These are phyloP conservation scores for Anorthoa munda DNA, from an alignment of 2,888 invertebrate species.

Conservation along the genomic window DNA sequence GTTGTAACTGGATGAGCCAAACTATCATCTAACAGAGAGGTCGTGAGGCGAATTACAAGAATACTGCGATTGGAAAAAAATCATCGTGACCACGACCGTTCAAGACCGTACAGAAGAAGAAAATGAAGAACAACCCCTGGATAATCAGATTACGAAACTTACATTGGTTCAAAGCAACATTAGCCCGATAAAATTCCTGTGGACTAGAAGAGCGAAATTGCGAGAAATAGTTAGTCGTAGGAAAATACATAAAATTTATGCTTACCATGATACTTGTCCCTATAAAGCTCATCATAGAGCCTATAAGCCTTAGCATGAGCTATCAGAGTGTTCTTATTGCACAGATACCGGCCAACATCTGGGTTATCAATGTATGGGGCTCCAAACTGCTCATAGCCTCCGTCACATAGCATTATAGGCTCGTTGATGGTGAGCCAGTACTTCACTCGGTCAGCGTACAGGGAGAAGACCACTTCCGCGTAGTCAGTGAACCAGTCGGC, in stretches of 20 bases:
- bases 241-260: slow-evolving; percentile 15
- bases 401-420: slow-evolving; percentile 78
- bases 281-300: slow-evolving; percentile 89
- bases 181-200: too few relatives aligned
- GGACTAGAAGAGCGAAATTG: too few relatives aligned
- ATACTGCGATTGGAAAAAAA: too few relatives aligned
- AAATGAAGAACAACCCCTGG: too few relatives aligned
- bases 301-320: slow-evolving; percentile 92
- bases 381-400: slow-evolving; percentile 9
- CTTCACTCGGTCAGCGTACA: slow-evolving; percentile 91
- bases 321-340: slow-evolving; percentile 91
- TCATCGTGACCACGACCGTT: too few relatives aligned
- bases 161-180: too few relatives aligned
- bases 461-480: slow-evolving; percentile 87
- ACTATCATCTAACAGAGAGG: too few relatives aligned
- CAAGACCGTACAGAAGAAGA: too few relatives aligned
- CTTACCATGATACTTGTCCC: slow-evolving; percentile 84
- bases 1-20: too few relatives aligned
- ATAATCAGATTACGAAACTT: too few relatives aligned
- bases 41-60: too few relatives aligned
- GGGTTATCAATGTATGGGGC: slow-evolving; percentile 57
- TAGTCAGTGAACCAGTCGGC: slow-evolving; percentile 91
- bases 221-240: too few relatives aligned
- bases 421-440: slow-evolving; percentile 94
- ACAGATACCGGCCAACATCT: slow-evolving; percentile 52